phyloP scores from a whole-genome alignment of 2,888 invertebrate genomes.

The Piscicola geometra region DNA sequence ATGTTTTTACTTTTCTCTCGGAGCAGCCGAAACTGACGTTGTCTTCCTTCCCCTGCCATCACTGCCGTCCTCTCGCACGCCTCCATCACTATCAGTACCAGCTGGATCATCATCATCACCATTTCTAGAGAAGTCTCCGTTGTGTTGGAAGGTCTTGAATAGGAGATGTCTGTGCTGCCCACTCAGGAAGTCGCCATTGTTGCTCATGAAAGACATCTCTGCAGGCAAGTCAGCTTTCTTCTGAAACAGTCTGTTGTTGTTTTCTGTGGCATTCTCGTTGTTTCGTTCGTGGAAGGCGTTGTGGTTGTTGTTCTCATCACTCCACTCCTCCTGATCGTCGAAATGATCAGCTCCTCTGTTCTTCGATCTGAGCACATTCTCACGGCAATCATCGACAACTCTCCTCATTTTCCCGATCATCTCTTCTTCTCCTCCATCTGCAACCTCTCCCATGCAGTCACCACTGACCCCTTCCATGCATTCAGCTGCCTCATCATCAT shows the following conservation, averaged over 20 bases:
- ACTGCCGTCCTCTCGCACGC: no score
- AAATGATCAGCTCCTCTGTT: no score
- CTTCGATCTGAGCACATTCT: no score
- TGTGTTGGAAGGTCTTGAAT: no score
- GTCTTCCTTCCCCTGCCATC: no score
- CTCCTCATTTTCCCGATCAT: neutral
- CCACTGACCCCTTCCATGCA: neutral
- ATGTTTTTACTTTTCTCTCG: no score
- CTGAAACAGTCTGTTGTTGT: no score
- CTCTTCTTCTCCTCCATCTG: neutral
- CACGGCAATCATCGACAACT: no score
- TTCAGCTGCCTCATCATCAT: neutral
- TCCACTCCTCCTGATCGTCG: constrained; percentile 11
- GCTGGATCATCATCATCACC: neutral
- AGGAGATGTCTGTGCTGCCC: no score
- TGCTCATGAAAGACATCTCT: neutral
- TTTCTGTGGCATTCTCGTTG: no score
- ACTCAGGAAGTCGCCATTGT: neutral
- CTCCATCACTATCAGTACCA: neutral
- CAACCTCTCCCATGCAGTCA: neutral
- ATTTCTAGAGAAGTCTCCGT: neutral
- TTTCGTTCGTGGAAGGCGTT: neutral
- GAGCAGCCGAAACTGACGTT: no score
- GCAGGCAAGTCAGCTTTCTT: no score
- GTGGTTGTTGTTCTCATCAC: neutral